phyloP scores from a whole-genome alignment of 2,888 invertebrate species.

The Hirtodrosophila alboralis region DNA sequence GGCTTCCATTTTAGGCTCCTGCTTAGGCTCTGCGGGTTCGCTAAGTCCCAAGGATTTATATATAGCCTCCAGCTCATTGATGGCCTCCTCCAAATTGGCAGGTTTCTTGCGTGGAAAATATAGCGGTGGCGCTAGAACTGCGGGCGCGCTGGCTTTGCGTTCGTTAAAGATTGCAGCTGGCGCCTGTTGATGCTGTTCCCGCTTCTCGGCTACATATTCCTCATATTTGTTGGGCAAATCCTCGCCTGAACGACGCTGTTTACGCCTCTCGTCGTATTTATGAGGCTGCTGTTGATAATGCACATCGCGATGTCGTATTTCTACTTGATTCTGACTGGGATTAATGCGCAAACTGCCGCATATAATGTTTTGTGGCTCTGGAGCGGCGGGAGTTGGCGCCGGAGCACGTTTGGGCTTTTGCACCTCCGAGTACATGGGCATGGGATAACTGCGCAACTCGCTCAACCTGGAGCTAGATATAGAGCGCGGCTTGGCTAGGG shows the following conservation, averaged over 20 bases:
- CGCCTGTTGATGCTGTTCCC: constrained; percentile 76
- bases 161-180: constrained; percentile 76
- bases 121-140: constrained; percentile 60
- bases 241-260: constrained; percentile 77
- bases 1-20: too few relatives aligned
- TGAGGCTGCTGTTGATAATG: constrained; percentile 81
- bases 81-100: constrained; percentile 93
- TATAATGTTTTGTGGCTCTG: constrained; percentile 71
- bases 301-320: constrained; percentile 77
- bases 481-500: constrained; percentile 79
- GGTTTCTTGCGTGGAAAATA: constrained; percentile 86
- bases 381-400: constrained; percentile 24
- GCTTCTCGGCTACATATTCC: constrained; percentile 82
- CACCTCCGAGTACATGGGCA: constrained; percentile 83
- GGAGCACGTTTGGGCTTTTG: constrained; percentile 73
- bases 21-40: constrained; percentile 84
- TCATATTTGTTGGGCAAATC: constrained; percentile 83
- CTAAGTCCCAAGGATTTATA: constrained; percentile 93
- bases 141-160: constrained; percentile 68
- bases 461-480: constrained; percentile 78
- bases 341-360: constrained; percentile 82
- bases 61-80: constrained; percentile 95
- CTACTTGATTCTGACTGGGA: constrained; percentile 78
- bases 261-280: too few relatives aligned
- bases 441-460: constrained; percentile 75